A percentile compares a stretch with the other conserved stretches of the same genome.
These are phyloP conservation scores for Sinocyclocheilus grahami DNA, from an alignment of 2,113 vertebrate genomes.

Conservation along the genomic window DNA sequence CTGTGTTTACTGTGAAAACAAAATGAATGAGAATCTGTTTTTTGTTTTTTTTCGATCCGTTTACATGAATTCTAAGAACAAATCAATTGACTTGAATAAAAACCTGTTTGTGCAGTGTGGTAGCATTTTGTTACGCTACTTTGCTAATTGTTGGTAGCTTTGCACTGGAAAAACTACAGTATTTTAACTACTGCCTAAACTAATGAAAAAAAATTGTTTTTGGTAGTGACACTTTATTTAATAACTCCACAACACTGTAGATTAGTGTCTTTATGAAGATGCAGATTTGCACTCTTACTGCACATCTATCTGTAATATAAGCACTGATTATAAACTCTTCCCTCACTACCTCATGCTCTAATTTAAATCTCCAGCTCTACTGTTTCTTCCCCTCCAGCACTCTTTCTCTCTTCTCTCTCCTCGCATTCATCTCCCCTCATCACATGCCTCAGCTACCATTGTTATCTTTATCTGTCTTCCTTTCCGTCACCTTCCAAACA, in stretches of 20 bases:
- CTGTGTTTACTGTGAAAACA: no score
- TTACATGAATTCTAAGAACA: no score
- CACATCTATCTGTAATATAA: conserved; percentile 32
- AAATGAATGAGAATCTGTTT: no score
- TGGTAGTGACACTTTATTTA: neutral
- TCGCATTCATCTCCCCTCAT: conserved; percentile 26
- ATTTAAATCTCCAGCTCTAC: conserved; percentile 25
- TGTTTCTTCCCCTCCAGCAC: conserved; percentile 28
- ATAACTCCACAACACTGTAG: neutral
- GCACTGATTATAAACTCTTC: conserved; percentile 25
- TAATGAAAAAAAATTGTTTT: no score
- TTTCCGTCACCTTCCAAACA: conserved; percentile 23
- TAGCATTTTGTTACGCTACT: neutral
- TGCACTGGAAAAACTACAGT: neutral
- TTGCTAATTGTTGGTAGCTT: neutral
- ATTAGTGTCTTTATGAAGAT: conserved; percentile 6
- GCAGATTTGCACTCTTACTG: neutral
- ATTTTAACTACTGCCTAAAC: neutral
- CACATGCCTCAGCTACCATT: conserved; percentile 34
- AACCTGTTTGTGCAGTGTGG: neutral
- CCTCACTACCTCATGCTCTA: neutral
- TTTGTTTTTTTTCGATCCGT: no score
- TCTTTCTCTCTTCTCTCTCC: conserved; percentile 4
- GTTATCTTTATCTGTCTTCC: conserved; percentile 30
- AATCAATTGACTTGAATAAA: neutral